Evolutionary conservation across 37 sponge, comb jelly and placozoan genomes (phyloP), one percentile per base, ranked within the genome.

Genomic region (Cliona cf. orientalis): DNA sequence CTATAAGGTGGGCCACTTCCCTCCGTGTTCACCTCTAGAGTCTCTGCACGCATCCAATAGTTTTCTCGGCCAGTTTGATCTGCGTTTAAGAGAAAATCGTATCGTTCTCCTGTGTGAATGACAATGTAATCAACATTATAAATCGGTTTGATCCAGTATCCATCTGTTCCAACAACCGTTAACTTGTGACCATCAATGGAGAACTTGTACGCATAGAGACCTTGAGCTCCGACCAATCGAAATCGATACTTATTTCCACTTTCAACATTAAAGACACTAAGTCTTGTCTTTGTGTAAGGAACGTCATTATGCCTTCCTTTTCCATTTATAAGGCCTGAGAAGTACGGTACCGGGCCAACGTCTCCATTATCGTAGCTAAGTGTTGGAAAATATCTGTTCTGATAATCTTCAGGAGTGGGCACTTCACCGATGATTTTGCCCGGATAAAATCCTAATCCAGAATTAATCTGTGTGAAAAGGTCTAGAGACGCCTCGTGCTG

Each of bases 161-260:
- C 94, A 86, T 93, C 94, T 35, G 87, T 82, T 5, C 90, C 74
- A 1, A 93, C 73, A 1, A 89, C 63, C 22, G 65, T 89, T 26
- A 93, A 61, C 5, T 79, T 76, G 75, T 93, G 94, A 17, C 42
- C 71, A 59, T 89, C 84, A 44, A 93, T 82, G 0, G 94, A 93
- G 46, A 93, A 62, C 2, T 86, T 78, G 32, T 82, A 89, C 21
- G 89, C 83, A 79, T 76, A 89, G 0, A 80, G 11, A 28, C 76
- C 59, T 64, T 93, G 94, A 46, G 94, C 90, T 7, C 94, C 94
- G 60, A 93, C 67, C 44, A 89, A 3, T 25, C 94, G 78, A 70
- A 93, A 93, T 59, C 94, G 44, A 46, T 93, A 93, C 0, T 19
- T 75, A 65, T 31, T 77, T 9, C 78, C 76, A 43, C 17, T 4